Evolutionary conservation across 2,797 vertebrate species (phyloP).

Genomic region (Loris lydekkerianus): DNA sequence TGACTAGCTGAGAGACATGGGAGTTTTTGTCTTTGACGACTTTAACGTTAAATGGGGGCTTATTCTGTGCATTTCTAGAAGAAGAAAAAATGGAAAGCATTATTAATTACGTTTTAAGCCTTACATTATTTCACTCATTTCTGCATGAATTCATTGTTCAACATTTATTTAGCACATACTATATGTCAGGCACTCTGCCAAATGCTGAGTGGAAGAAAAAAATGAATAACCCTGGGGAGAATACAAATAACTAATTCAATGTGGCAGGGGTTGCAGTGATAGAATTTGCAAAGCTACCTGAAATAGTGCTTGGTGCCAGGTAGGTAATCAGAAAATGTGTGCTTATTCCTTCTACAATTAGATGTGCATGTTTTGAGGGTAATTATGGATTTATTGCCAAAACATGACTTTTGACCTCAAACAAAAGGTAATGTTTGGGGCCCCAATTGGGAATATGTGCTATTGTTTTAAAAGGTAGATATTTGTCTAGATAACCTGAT

Average conservation of each 20-base stretch:
- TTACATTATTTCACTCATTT: conserved; percentile 59
- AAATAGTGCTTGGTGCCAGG: neutral
- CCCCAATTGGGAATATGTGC: neutral
- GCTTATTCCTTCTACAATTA: conserved; percentile 9
- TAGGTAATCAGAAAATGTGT: conserved; percentile 13
- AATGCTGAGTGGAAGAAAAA: conserved; percentile 34
- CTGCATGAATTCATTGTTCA: conserved; percentile 56
- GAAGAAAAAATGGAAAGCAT: conserved; percentile 55
- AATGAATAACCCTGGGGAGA: conserved; percentile 11
- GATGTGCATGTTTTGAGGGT: conserved; percentile 33
- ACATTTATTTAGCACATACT: conserved; percentile 69
- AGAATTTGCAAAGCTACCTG: conserved; percentile 57
- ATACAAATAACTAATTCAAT: conserved; percentile 62
- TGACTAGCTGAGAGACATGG: conserved; percentile 63
- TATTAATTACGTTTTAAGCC: conserved; percentile 32
- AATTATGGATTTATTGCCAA: conserved; percentile 23
- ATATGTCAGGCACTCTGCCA: conserved; percentile 2
- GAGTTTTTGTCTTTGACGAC: conserved; percentile 71
- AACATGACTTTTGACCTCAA: neutral
- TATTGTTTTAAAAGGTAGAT: conserved; percentile 47
- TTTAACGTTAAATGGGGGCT: conserved; percentile 18
- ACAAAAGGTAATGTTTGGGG: neutral
- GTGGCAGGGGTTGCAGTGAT: neutral
- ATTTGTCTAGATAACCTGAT: conserved; percentile 31
- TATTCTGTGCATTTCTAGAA: conserved; percentile 58